Evolutionary conservation across 1,140 invertebrate genomes (phyloP), one percentile per base, ranked within the genome.

Genomic region (Neodiprion pinetum): DNA sequence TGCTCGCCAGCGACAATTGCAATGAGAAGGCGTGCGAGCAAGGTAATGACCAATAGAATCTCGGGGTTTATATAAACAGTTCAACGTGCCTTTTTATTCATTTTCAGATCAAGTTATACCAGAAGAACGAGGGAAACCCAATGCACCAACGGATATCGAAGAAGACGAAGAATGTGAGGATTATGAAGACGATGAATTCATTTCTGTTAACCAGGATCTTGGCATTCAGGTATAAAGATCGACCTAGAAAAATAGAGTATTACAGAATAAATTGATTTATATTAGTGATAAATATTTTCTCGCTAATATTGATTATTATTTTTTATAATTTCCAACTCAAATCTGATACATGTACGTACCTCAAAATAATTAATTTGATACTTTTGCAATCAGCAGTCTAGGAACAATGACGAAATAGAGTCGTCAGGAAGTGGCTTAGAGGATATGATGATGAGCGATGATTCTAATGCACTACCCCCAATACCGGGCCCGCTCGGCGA

Each of bases 11-110:
- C 48, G 94, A 96, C 82, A 86, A 88, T 65, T 98, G 97, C 84
- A 97, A 97, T 82, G 87, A 87, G 8, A 87, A 92, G 47, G 86
- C 94, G 40, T 96, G 95, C 81, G 90, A 91, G 21, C 89, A 92
- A 86, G 92, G 93, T 93, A 88, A 80, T 71, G 73, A 65, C 67
- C 53, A 3, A 3, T 21, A 21, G 10, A 73, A 9, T 49, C 23
- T 14, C n/a, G 8, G 1, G 40, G 7, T 48, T 8, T 5, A 17
- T 53, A 53, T 12, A 61, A 69, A 72, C 69, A 48, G 70, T 74
- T 61, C 53, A 70, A 40, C 75, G 11, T 17, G 11, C 4, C 70
- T 70, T 76, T 70, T 61, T 75, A 70, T 73, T 67, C 76, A 74
- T 73, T 82, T 86, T 61, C 76, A 93, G 94, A 95, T 84, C 90